A percentile compares a stretch with the other conserved stretches of the same genome.
Conservation (phyloP, 2,113 vertebrate species). For the Burhinus bistriatus region DNA sequence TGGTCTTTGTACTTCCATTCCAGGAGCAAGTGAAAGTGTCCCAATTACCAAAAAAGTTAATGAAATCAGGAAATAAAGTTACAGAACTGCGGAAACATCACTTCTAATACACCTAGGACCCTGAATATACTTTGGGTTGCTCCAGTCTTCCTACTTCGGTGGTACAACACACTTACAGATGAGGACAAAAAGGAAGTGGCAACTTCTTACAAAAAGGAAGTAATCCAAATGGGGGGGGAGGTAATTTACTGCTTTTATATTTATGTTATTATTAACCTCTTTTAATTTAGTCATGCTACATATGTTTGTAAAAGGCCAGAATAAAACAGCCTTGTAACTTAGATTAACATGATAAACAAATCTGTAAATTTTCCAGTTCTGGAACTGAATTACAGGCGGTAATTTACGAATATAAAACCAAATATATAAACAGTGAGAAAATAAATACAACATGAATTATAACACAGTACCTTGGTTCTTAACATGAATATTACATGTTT, state of each 20-base stretch:
- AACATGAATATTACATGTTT: neutral
- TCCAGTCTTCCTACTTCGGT: neutral
- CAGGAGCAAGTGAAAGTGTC: neutral
- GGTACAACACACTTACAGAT: neutral
- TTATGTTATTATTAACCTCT: neutral
- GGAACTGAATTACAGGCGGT: neutral
- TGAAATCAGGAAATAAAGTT: neutral
- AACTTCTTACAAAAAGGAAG: neutral
- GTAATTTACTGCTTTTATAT: neutral
- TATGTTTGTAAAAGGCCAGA: neutral
- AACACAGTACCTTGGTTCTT: neutral
- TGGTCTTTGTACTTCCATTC: neutral
- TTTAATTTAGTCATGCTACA: neutral
- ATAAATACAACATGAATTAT: neutral
- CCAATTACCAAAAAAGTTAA: neutral
- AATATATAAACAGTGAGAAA: neutral
- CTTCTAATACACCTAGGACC: neutral
- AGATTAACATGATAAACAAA: neutral
- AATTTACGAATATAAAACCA: neutral
- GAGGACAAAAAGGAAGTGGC: neutral
- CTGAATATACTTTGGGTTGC: neutral
- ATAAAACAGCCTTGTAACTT: neutral
- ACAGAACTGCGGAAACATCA: neutral
- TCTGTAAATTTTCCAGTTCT: neutral
- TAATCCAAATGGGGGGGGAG: accelerated